Evolutionary conservation across 2,888 invertebrate genomes (phyloP), one percentile per base, ranked within the genome.

Genomic region (Neoscelio sp.): DNA sequence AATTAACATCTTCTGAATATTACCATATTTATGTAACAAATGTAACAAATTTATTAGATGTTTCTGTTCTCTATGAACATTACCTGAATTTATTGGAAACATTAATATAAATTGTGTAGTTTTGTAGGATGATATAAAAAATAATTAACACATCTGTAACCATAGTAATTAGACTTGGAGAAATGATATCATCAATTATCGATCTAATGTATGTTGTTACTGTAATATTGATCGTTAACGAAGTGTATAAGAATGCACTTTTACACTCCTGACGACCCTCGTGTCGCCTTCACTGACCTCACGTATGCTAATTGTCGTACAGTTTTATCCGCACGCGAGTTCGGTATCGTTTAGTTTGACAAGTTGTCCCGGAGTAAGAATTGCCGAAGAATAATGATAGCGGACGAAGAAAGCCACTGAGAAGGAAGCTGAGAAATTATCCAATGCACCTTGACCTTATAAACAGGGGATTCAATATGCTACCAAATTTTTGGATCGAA

Each of bases 311-410:
- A 88, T 88, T 87, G 84, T 84, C 85, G 78, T 84, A 75, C 73
- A 75, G 82, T 83, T 85, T 88, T 88, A 88, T 87, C 86, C 85
- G 85, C 88, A 89, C 88, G 88, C 88, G 85, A 88, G 78, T 82
- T 77, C 67, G 35, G 54, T 46, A 52, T 46, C 70, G 52, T 52
- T 10, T 50, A 52, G 35, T 60, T 20, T 65, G 77, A 71, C 71
- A 65, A 54, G 42, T 56, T 40, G 44, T 35, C 28, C 65, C 18
- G 23, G 65, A 65, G 58, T 50, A 71, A 44, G 67, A 46, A 67
- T 68, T 38, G 54, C 65, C 50, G 42, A 78, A 67, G 68, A 68
- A 73, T 74, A 74, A 74, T 68, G 68, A 73, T 67, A 71, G 71
- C 56, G 46, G 50, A 64, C 17, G 40, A 76, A 64, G 65, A 71